Conservation (phyloP, 2,113 vertebrate species). For the Pholis gunnellus region DNA sequence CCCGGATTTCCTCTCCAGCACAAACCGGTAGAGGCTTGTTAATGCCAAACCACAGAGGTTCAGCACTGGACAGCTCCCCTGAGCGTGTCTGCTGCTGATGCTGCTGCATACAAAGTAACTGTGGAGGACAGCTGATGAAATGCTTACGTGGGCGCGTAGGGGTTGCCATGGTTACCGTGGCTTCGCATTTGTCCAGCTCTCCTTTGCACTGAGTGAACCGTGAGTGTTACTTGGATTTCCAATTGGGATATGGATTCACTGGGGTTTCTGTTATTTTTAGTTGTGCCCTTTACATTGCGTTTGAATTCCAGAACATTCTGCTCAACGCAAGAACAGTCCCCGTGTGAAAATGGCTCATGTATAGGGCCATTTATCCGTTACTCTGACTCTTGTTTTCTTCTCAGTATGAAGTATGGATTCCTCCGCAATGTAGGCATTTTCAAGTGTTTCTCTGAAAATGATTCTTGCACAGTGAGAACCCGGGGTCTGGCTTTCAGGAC, state of each 20-base stretch:
- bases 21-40: neutral
- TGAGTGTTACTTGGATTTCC: neutral
- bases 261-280: neutral
- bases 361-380: neutral
- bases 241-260: neutral
- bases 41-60: slow-evolving; percentile 2
- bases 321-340: neutral
- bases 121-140: slow-evolving; percentile 25
- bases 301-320: neutral
- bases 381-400: neutral
- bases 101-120: slow-evolving; percentile 37
- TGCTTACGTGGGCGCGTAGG: slow-evolving; percentile 31
- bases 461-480: neutral
- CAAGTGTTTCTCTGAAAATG: neutral
- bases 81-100: neutral
- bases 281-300: neutral
- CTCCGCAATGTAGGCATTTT: neutral
- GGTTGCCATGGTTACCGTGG: slow-evolving; percentile 39
- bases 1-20: neutral
- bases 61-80: slow-evolving; percentile 38
- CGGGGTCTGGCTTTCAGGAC: neutral
- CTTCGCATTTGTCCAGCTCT: neutral
- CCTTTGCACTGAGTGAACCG: neutral
- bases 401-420: neutral
- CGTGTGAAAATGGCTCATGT: neutral